Base-by-base conservation (phyloP, 2,797 vertebrate species). In the Arnoldichthys spilopterus region DNA sequence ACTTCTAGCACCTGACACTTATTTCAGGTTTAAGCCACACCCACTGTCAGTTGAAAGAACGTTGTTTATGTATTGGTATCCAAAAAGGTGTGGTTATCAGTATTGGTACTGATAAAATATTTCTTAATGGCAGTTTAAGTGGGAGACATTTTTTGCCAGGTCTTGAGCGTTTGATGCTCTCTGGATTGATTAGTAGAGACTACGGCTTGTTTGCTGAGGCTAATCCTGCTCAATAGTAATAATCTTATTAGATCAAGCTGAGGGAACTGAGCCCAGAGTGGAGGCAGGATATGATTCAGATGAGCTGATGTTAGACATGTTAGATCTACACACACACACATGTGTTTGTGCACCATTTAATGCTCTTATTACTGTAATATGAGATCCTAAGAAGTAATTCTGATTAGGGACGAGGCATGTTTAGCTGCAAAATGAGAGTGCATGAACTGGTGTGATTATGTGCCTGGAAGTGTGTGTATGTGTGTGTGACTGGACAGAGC, bases 401-500 rank as follows among this genome's bases (percentile, higher is more conserved):
- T 51, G 12, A 51, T 11, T 51, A 16, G 16, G 40, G 40, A 43
- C 12, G 47, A 51, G 12, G 9, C 11, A 13, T 43, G 20, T 77
- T 24, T 71, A 12, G 43, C 18, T 64, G 9, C 54, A 15, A 28
- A 18, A 30, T 53, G 18, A 22, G 18, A 62, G 43, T 62, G 1
- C 40, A 45, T 18, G 62, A 9, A 54, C 53, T 54, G 53, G 62
- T 9, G 49, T 64, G 18, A 12, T 43, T 43, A 1, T 6, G 40
- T 58, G 54, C 5, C 26, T 26, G 56, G 2, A 11, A 54, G 53
- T 51, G 47, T 51, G 53, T 54, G n/a, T 54, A n/a, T 58, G 40
- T 37, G 71, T 49, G 24, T 51, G 22, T 54, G n/a, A 64, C 67
- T 76, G 66, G 70, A 49, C 12, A 70, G 75, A 71, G 66, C 26